A percentile compares a stretch with the other conserved stretches of the same genome.
phyloP scores from a whole-genome alignment of 2,113 vertebrate genomes.

The Toxotes chatareus region DNA sequence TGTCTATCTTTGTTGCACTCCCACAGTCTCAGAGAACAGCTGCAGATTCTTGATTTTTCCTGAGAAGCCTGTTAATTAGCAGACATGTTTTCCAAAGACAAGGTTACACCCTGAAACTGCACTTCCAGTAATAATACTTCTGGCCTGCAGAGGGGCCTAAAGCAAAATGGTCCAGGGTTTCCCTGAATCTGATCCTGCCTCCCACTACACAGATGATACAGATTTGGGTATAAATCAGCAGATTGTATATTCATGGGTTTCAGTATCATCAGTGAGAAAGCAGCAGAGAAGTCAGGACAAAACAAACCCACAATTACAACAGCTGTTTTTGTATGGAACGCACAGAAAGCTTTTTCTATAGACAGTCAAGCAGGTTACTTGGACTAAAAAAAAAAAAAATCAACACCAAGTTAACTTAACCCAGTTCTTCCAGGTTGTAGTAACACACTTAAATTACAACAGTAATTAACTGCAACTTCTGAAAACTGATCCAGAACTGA shows the following conservation, averaged over 20 bases:
- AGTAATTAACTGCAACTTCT: too few species aligned
- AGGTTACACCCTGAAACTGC: constrained; percentile 8
- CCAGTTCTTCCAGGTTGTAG: background rate
- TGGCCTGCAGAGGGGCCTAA: constrained; percentile 59
- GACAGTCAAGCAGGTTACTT: background rate
- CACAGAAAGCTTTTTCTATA: background rate
- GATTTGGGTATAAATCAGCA: background rate
- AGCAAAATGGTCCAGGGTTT: constrained; percentile 18
- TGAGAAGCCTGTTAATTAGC: background rate
- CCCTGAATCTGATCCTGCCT: background rate
- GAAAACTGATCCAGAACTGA: too few species aligned
- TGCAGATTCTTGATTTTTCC: background rate
- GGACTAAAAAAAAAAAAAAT: background rate
- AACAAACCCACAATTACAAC: background rate
- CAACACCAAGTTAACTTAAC: background rate
- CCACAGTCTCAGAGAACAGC: background rate
- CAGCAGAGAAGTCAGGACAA: background rate
- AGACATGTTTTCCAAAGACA: constrained; percentile 2
- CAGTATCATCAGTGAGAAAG: background rate
- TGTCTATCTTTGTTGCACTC: background rate
- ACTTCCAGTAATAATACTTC: constrained; percentile 22
- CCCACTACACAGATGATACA: background rate
- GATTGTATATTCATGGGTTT: background rate
- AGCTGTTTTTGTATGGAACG: background rate
- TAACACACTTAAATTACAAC: background rate